phyloP scores from a whole-genome alignment of 1,140 invertebrate species.

The Hormaphis cornu region DNA sequence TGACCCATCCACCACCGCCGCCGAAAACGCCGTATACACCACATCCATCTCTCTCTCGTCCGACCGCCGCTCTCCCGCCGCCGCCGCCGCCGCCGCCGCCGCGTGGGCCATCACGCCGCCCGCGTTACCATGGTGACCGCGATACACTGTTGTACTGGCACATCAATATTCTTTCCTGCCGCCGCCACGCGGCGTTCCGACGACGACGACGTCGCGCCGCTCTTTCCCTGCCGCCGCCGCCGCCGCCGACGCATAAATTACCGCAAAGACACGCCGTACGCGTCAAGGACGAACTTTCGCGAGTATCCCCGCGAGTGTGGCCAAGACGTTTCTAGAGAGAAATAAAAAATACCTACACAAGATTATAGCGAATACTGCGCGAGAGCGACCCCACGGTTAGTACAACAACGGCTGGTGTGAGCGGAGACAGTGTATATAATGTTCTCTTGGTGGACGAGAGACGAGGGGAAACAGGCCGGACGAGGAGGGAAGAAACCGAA shows the following conservation, averaged over 20 bases:
- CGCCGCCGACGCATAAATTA: conserved; percentile 12
- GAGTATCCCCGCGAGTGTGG: no score
- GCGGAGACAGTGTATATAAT: no score
- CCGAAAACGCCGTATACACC: background rate
- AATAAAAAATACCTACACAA: no score
- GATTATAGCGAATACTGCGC: no score
- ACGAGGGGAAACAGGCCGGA: no score
- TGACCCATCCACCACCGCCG: background rate
- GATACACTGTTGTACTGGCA: conserved; percentile 15
- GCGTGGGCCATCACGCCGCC: background rate
- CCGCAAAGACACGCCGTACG: background rate
- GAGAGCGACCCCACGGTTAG: no score
- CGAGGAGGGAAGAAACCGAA: no score
- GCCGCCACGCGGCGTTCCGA: conserved; percentile 7
- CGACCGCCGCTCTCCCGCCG: background rate
- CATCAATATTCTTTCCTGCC: conserved; percentile 30
- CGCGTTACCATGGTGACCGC: conserved; percentile 7
- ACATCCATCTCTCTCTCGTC: background rate
- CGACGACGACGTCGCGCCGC: background rate
- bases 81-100: background rate
- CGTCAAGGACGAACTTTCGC: background rate
- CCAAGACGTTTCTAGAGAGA: no score
- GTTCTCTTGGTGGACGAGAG: no score
- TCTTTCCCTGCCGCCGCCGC: background rate
- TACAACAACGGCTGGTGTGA: no score